Evolutionary conservation across 2,888 invertebrate genomes (phyloP), one percentile per base, ranked within the genome.

Genomic region (Therioaphis trifolii): DNA sequence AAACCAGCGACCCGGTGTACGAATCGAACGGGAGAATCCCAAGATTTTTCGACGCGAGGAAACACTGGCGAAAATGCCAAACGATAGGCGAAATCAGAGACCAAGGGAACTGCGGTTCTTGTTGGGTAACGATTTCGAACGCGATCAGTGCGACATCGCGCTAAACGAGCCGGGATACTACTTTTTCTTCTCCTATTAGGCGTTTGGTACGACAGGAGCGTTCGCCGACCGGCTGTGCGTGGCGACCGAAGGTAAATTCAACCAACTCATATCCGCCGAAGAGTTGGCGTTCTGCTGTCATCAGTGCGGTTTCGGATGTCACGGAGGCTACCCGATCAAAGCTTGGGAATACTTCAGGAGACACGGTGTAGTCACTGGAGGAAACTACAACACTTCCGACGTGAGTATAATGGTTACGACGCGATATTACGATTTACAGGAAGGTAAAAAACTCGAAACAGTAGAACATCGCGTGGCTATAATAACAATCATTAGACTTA

Each of bases 31-130:
- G 14, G 12, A 58, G 24, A 58, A 24, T 24, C 9, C 15, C 21
- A 4, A 27, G 24, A 27, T 24, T 91, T 87, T 97, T 97, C 88
- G 96, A 97, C 90, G 89, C 96, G 0, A 91, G 96, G 58, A 90
- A 91, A 78, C 90, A 93, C 85, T 97, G 96, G 96, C 92, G 95
- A 0, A 88, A 94, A 87, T 97, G 97, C 87, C 94, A 94, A 0
- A 94, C 95, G 15, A 92, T 97, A 86, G 90, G 90, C 74, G 94
- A 95, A 89, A 92, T 96, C 85, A 90, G 95, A 86, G 95, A 96
- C 89, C 95, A 96, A 88, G 95, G 95, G n/a, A 93, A 94, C 21
- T 97, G 96, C 88, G 97, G 97, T 46, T 96, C 96, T 58, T 97
- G 97, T 88, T 92, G 92, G 92, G 91, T 91, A 87, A 86, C n/a